Base-by-base conservation (phyloP, 1,140 invertebrate species). In the Bombus turneri region DNA sequence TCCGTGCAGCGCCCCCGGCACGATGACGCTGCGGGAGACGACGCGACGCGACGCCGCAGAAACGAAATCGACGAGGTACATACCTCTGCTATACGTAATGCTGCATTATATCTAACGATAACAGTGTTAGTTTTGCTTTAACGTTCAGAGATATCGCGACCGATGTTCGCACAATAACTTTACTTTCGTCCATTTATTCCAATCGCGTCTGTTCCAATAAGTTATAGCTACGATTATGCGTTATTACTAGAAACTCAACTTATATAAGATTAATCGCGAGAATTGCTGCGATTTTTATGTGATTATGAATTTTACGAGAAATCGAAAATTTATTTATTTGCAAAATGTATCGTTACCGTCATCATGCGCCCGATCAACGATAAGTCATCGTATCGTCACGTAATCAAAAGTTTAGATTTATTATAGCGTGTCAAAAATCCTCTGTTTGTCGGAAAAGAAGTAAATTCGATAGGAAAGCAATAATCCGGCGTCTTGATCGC, bases 21-120 rank as follows among this genome's bases (percentile, higher is more conserved):
- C 41, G 77, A 47, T 72, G 25, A 39, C 83, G 53, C 86, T 47
- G 88, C 88, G 80, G 85, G 85, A 86, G 85, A 66, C 84, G 66
- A 83, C 66, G 79, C 25, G 28, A 53, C 47, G 47, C 47, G 47
- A 53, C 47, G 47, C 47, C 47, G 47, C 62, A 68, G 76, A 88
- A 76, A 83, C 77, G 15, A 86, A 88, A 87, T 88, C 81, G 72
- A 78, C 74, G 34, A 66, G 64, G 31, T 37, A 37, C 28, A 13
- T 62, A n/a, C 59, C 59, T 13, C 12, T 62, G 59, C 28, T 62
- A 62, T n/a, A 12, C 25, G 0, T 62, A 62, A 53, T 53, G 47
- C 6, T 22, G 47, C 47, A 53, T 53, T 22, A 53, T 22, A 53
- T 53, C 47, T 22, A 22, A 53, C 47, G 47, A 53, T 53, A 53